Conservation (phyloP, 2,797 vertebrate genomes). For the Lates japonicus region DNA sequence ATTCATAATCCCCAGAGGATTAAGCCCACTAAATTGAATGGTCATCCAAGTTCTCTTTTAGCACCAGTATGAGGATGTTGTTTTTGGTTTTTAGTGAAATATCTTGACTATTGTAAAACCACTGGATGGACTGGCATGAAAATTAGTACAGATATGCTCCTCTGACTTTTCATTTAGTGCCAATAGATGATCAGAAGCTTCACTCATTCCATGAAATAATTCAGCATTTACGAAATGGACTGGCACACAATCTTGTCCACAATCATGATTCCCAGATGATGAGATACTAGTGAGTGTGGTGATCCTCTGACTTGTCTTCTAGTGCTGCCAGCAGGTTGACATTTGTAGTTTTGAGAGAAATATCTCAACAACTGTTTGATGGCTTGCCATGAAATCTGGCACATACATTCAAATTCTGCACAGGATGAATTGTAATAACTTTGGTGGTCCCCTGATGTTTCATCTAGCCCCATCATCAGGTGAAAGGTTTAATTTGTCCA, state of each 20-base stretch:
- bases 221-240: not conserved
- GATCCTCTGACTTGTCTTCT: too few species aligned
- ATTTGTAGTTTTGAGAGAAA: too few species aligned
- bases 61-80: not conserved
- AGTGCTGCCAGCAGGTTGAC: too few species aligned
- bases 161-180: too few species aligned
- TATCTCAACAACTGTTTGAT: not conserved
- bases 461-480: not conserved
- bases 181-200: not conserved
- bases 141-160: not conserved
- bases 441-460: not conserved
- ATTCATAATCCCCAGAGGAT: not conserved
- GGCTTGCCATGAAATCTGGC: too few species aligned
- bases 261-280: conserved; percentile 1
- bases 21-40: not conserved
- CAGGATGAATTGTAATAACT: not conserved
- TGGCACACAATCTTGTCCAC: not conserved
- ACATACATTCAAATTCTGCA: not conserved
- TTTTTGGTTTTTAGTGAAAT: not conserved
- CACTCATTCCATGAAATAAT: not conserved
- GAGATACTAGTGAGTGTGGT: not conserved
- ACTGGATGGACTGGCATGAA: not conserved
- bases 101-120: not conserved
- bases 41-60: not conserved
- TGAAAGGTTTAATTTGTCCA: not conserved